phyloP scores from a whole-genome alignment of 2,113 vertebrate genomes.

The Mastomys natalensis region DNA sequence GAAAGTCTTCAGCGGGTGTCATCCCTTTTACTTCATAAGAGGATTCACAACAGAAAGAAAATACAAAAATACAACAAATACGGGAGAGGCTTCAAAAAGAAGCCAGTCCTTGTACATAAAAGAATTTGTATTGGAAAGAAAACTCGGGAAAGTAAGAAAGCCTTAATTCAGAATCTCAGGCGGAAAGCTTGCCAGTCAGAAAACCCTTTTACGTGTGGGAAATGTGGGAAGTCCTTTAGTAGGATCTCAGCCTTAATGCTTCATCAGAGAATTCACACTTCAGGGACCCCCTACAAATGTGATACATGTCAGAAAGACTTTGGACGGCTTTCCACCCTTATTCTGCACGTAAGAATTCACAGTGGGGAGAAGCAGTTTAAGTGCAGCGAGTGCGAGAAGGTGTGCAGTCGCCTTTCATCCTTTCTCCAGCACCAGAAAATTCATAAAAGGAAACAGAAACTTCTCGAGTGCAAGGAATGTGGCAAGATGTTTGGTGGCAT shows the following conservation, averaged over 20 bases:
- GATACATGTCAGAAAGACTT: constrained; percentile 59
- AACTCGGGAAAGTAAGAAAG: not conserved
- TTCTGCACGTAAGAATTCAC: constrained; percentile 63
- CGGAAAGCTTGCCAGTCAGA: not conserved
- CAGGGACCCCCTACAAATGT: constrained; percentile 49
- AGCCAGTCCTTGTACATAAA: constrained; percentile 1
- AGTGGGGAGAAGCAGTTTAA: not conserved
- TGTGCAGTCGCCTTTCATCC: constrained; percentile 27
- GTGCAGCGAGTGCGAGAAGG: constrained; percentile 59
- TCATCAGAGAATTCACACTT: constrained; percentile 70
- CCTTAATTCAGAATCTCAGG: not conserved
- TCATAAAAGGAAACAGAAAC: constrained; percentile 90
- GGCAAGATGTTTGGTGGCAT: constrained; percentile 91
- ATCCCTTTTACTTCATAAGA: constrained; percentile 60
- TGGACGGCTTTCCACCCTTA: constrained; percentile 43
- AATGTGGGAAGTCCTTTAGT: constrained; percentile 67
- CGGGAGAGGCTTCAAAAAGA: constrained; percentile 47
- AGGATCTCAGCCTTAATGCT: constrained; percentile 70
- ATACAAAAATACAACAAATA: not conserved
- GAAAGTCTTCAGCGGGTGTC: constrained; percentile 41
- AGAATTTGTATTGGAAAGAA: constrained; percentile 39
- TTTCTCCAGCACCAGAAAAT: constrained; percentile 89
- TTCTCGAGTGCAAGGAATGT: constrained; percentile 90
- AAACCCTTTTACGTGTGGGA: constrained; percentile 70
- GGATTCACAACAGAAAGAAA: constrained; percentile 46